Conservation (phyloP, 2,888 invertebrate species). For the Charanyca ferruginea region DNA sequence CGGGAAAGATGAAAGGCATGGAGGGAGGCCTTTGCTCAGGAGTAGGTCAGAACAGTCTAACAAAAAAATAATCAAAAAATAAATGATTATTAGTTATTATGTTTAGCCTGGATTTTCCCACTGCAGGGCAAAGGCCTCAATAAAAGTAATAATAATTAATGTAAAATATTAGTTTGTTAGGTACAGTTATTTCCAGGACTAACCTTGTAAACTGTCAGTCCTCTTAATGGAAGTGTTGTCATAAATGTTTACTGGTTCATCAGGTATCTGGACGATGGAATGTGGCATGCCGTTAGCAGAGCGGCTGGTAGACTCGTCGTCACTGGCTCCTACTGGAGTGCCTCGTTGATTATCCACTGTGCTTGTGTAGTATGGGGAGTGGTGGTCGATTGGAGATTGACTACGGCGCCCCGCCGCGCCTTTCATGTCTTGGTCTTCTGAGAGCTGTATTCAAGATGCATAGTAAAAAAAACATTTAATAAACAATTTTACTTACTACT, state of each 20-base stretch:
- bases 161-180: neutral
- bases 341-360: slow-evolving; percentile 83
- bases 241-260: slow-evolving; percentile 84
- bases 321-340: slow-evolving; percentile 87
- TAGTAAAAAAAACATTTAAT: neutral
- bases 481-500: neutral
- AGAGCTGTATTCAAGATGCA: slow-evolving; percentile 75
- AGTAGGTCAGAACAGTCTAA: too few species aligned
- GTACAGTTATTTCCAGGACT: neutral
- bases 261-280: slow-evolving; percentile 93
- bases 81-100: too few species aligned
- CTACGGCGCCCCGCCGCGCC: slow-evolving; percentile 84
- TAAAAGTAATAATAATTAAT: too few species aligned
- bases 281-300: slow-evolving; percentile 92
- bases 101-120: too few species aligned
- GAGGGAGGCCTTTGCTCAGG: too few species aligned
- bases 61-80: too few species aligned
- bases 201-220: slow-evolving; percentile 87
- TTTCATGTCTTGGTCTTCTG: slow-evolving; percentile 89
- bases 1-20: too few species aligned
- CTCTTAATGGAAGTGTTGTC: slow-evolving; percentile 85
- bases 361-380: slow-evolving; percentile 77
- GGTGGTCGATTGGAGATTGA: slow-evolving; percentile 84
- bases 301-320: slow-evolving; percentile 87
- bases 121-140: too few species aligned